Evolutionary conservation across 2,113 vertebrate genomes (phyloP).

Genomic region (Anseranas semipalmata): DNA sequence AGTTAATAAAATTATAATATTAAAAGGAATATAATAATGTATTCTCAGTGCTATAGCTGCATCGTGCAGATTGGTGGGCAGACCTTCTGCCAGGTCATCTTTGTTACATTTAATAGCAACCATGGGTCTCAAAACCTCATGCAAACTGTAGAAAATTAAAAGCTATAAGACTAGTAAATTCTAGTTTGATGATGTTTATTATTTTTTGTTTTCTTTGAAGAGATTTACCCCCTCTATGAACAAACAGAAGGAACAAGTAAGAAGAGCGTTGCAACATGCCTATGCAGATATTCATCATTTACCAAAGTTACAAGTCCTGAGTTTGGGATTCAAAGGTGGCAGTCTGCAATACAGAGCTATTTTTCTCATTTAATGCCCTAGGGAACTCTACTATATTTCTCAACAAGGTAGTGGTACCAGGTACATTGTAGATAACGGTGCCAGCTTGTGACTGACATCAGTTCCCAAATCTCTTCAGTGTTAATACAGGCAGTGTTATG

Average conservation of each 20-base stretch:
- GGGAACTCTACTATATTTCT: not conserved
- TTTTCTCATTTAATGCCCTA: not conserved
- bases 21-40: conserved; percentile 28
- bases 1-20: conserved; percentile 46
- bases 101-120: not conserved
- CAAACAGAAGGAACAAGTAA: not conserved
- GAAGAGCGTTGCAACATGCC: not conserved
- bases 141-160: conserved; percentile 24
- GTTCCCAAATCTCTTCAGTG: not conserved
- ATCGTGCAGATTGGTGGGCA: not conserved
- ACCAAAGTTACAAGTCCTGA: not conserved
- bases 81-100: not conserved
- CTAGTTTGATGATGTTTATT: not conserved
- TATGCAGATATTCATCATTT: not conserved
- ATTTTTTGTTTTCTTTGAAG: not conserved
- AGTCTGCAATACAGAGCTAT: not conserved
- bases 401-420: fast-evolving
- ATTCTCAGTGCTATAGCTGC: not conserved
- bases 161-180: not conserved
- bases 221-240: not conserved
- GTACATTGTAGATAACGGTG: fast-evolving
- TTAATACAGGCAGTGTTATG: not conserved
- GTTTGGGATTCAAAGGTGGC: not conserved
- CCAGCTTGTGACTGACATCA: not conserved
- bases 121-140: conserved; percentile 11